phyloP scores from a whole-genome alignment of 1,140 invertebrate genomes.

The Colletes latitarsis region DNA sequence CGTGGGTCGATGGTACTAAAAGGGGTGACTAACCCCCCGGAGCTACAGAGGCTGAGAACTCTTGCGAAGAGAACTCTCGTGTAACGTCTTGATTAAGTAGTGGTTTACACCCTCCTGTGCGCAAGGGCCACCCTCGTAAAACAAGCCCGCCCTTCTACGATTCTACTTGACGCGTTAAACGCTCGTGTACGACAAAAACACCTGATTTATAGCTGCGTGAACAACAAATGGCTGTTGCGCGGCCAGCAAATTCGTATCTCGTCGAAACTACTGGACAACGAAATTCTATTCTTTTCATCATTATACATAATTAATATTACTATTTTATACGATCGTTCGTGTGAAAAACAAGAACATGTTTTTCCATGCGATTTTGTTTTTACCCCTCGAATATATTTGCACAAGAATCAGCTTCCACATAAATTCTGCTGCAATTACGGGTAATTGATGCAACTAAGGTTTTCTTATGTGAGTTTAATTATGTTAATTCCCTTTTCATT shows the following conservation, averaged over 20 bases:
- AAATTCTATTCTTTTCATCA: too few relatives aligned
- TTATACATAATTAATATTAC: too few relatives aligned
- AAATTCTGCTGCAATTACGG: too few relatives aligned
- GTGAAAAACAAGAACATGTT: too few relatives aligned
- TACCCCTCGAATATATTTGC: too few relatives aligned
- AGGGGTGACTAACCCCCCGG: constrained; percentile 42
- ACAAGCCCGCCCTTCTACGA: constrained; percentile 49
- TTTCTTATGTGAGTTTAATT: too few relatives aligned
- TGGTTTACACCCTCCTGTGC: constrained; percentile 66
- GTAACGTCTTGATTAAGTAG: constrained; percentile 74
- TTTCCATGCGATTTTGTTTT: too few relatives aligned
- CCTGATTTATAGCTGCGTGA: background rate
- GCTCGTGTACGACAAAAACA: constrained; percentile 8
- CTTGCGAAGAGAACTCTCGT: constrained; percentile 60
- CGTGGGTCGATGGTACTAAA: constrained; percentile 44
- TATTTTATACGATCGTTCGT: too few relatives aligned
- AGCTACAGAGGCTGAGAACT: constrained; percentile 58
- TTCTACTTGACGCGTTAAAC: constrained; percentile 62
- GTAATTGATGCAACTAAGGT: too few relatives aligned
- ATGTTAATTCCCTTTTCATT: too few relatives aligned
- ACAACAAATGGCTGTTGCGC: background rate
- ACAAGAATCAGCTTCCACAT: too few relatives aligned
- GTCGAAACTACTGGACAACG: too few relatives aligned
- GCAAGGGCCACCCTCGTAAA: constrained; percentile 61
- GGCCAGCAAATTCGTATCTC: background rate